A percentile compares a stretch with the other conserved stretches of the same genome.
phyloP scores from a whole-genome alignment of 2,888 invertebrate genomes.

The Phorcus lineatus region DNA sequence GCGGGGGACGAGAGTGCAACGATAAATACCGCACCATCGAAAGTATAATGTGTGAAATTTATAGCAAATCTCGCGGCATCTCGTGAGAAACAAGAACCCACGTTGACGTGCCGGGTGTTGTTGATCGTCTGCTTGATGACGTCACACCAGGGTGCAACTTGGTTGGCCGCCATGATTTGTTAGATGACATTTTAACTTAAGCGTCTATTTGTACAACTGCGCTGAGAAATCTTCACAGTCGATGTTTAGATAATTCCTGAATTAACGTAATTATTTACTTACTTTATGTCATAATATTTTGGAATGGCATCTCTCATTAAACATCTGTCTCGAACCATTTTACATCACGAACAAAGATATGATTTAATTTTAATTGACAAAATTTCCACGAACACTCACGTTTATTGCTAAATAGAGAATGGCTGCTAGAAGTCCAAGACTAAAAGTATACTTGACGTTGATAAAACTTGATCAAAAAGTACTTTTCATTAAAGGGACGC shows the following conservation, averaged over 20 bases:
- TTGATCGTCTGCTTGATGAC: neutral
- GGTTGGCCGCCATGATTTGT: neutral
- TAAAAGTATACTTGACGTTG: too few relatives aligned
- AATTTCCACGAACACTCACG: too few relatives aligned
- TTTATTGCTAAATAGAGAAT: too few relatives aligned
- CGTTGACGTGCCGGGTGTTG: neutral
- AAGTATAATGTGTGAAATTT: constrained; percentile 5
- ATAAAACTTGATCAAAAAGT: too few relatives aligned
- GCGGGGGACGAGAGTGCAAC: neutral
- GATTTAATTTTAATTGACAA: too few relatives aligned
- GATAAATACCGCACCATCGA: neutral
- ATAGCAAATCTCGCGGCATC: constrained; percentile 6
- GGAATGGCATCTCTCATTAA: neutral
- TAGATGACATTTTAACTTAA: too few relatives aligned
- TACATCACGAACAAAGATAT: neutral
- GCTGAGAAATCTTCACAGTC: neutral
- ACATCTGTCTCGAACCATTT: neutral
- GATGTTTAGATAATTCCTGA: constrained; percentile 12
- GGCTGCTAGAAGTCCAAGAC: too few relatives aligned
- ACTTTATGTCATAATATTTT: constrained; percentile 9
- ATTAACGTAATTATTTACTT: neutral
- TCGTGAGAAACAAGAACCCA: constrained; percentile 19
- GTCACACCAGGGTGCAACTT: constrained; percentile 1
- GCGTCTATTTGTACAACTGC: neutral
- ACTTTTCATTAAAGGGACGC: too few relatives aligned